Evolutionary conservation across 2,888 invertebrate genomes (phyloP).

Genomic region (Drosophila peninsularis): DNA sequence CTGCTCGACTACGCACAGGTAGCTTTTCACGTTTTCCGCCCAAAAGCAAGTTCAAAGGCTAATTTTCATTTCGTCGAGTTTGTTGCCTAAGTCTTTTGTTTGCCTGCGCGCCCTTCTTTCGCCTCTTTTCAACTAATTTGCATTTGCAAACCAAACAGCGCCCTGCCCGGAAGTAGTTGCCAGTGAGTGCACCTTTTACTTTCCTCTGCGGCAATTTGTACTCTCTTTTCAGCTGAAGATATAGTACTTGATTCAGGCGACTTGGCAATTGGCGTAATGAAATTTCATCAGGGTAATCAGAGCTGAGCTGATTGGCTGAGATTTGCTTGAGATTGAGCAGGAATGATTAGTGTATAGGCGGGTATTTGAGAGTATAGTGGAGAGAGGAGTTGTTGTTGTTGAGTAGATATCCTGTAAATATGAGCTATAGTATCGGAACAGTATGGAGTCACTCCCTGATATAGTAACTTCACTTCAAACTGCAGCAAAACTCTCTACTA

Average conservation of each 20-base stretch:
- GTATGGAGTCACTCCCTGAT: too few relatives aligned
- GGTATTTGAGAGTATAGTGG: too few relatives aligned
- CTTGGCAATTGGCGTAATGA: neutral
- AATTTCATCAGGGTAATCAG: neutral
- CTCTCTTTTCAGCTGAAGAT: conserved; percentile 23
- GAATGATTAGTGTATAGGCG: neutral
- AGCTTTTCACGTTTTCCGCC: conserved; percentile 13
- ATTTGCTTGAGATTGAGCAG: too few relatives aligned
- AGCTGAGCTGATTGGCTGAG: neutral
- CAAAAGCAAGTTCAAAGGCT: conserved; percentile 55
- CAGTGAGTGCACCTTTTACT: conserved; percentile 39
- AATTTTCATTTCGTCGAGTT: conserved; percentile 75
- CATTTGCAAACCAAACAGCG: conserved; percentile 49
- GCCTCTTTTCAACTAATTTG: conserved; percentile 56
- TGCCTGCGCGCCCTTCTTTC: conserved; percentile 18
- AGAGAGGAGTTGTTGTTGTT: too few relatives aligned
- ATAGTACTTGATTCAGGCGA: conserved; percentile 4
- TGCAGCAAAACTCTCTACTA: too few relatives aligned
- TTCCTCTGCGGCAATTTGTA: conserved; percentile 18
- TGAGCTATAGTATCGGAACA: too few relatives aligned
- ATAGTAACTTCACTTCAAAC: too few relatives aligned
- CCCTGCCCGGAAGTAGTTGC: conserved; percentile 69
- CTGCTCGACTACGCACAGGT: conserved; percentile 17
- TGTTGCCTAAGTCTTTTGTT: conserved; percentile 69
- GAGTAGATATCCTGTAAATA: too few relatives aligned